These are phyloP conservation scores for Dipodomys spectabilis DNA, from an alignment of 2,113 vertebrate genomes.

Conservation along the genomic window DNA sequence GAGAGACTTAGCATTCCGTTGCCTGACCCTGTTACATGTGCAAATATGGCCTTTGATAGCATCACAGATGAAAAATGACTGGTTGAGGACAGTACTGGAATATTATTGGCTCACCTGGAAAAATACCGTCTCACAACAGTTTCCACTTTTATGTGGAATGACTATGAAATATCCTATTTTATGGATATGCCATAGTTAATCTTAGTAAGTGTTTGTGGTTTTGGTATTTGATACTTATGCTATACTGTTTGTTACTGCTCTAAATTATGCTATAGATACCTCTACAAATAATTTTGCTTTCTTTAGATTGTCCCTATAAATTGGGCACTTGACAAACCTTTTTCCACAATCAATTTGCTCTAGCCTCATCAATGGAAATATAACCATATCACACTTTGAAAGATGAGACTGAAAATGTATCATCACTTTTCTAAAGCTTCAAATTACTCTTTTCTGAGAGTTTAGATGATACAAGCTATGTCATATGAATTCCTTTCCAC, in stretches of 20 bases:
- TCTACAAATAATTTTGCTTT: neutral
- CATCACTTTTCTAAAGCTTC: conserved; percentile 34
- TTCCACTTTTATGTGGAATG: neutral
- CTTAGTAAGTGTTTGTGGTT: conserved; percentile 36
- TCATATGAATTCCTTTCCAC: neutral
- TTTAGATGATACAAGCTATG: conserved; percentile 11
- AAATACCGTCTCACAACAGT: neutral
- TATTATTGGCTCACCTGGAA: neutral
- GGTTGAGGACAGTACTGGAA: neutral
- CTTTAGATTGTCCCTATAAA: neutral
- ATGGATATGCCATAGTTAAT: neutral
- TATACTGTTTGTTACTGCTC: conserved; percentile 26
- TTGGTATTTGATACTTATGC: conserved; percentile 37
- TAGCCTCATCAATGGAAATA: neutral
- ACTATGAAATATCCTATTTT: neutral
- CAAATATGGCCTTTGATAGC: neutral
- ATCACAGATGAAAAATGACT: neutral
- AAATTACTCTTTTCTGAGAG: conserved; percentile 12
- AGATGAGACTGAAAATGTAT: neutral
- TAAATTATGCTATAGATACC: conserved; percentile 37
- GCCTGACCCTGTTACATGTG: neutral
- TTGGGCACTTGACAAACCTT: neutral
- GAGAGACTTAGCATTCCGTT: neutral
- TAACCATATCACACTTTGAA: neutral
- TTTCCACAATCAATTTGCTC: neutral